Evolutionary conservation across 2,113 vertebrate genomes (phyloP), one percentile per base, ranked within the genome.

Genomic region (Limanda limanda): DNA sequence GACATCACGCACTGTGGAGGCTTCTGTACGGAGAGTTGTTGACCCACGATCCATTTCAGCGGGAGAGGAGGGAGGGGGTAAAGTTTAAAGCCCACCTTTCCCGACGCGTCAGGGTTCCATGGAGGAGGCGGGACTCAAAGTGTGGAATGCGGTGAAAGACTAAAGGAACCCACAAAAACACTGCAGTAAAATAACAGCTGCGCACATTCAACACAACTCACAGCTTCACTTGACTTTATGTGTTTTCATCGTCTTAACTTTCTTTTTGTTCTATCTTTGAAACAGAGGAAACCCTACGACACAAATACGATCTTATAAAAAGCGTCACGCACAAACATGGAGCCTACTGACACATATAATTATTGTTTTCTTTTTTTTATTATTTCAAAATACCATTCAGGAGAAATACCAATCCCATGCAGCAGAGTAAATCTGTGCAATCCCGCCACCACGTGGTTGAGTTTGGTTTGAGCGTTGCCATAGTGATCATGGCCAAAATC

Each of bases 91-190:
- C 81, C 67, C 37, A 81, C 61, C 68, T 81, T 59, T 20, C 2
- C 5, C 52, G 21, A 90, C 89, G 35, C 35, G 88, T 91, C 83
- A 67, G 85, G 70, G 45, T 82, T 58, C 85, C 79, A 51, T 1
- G 68, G 37, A 84, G 88, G 91, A 83, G 89, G 92, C 84, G 90
- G 90, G 81, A 48, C 87, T 35, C 3, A 14, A 14, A 3, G 66
- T 11, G 37, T 21, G 62, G 67, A 58, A 69, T 18, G 14, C 13
- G 25, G n/a, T 0, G 0, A 61, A 71, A 23, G 3, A 59, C 37
- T 5, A 9, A 13, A 52, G 35, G 12, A 13, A 12, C 56, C 13
- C 40, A 7, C 10, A 69, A 27, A 15, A 51, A 45, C 23, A 25
- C 13, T 12, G 7, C 18, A 37, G 24, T 14, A 35, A 7, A 45